Evolutionary conservation across 23 tunicate species (phyloP), one percentile per base, ranked within the genome.

Genomic region (Trididemnum nubilum): DNA sequence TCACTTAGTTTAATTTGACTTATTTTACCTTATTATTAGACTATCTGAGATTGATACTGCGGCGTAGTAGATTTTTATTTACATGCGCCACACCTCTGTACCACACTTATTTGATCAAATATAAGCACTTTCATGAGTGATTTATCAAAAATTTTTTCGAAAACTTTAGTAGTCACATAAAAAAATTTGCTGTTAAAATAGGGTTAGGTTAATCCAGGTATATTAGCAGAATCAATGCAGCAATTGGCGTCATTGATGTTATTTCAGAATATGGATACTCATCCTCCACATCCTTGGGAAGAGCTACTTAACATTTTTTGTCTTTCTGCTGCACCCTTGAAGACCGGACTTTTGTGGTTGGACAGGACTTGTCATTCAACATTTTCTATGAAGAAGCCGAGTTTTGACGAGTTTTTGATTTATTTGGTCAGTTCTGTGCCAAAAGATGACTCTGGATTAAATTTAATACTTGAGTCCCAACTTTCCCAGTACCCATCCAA

Each of bases 281-380:
- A 44, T 5, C 37, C 25, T 67, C 74, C 74, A 4, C 4, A 31
- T 30, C 74, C 74, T 67, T 67, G 74, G 74, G 21, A 9, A 3
- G 74, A 67, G 33, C 33, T 67, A 38, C 38, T 67, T 12, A 12
- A 67, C 22, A 67, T 67, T 3, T 33, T 67, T 67, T 2, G 33
- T 3, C 38, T 67, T 33, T 21, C 37, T 33, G 2, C 37, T 3
- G 4, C 7, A 30, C 74, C 74, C 7, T 7, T 31, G 5, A 9
- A 31, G 4, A 9, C 74, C 33, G 12, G 38, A 3, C 18, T 5
- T 5, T 33, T 5, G 12, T 67, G 74, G 74, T n/a, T 67, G 38
- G 7, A 67, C 18, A 38, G 33, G 25, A 24, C 38, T 2, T 30
- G 22, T 4, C 25, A 33, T n/a, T 67, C 74, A 7, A 3, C 18